Evolutionary conservation across 2,113 vertebrate genomes (phyloP).

Genomic region (Stigmatopora nigra): DNA sequence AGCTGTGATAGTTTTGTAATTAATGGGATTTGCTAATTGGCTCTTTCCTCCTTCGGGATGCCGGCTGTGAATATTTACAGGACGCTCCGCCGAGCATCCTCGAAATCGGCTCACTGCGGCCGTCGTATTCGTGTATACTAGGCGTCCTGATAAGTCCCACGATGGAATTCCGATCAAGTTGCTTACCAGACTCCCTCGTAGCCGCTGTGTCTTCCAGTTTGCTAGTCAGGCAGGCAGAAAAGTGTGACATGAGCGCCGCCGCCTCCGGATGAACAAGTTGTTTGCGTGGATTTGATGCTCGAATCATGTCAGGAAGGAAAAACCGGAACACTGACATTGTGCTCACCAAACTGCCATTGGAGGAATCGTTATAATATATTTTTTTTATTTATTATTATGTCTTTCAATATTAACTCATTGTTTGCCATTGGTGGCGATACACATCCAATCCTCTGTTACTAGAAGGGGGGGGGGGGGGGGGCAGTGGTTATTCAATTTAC

Average conservation of each 20-base stretch:
- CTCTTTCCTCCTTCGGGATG: conserved; percentile 50
- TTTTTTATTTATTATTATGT: too few species aligned
- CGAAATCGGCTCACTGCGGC: conserved; percentile 24
- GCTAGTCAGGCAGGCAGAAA: neutral
- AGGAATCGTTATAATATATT: too few species aligned
- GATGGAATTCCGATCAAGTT: conserved; percentile 48
- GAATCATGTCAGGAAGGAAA: neutral
- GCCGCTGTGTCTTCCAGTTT: neutral
- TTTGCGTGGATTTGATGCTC: neutral
- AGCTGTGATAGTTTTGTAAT: conserved; percentile 67
- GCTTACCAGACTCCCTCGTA: conserved; percentile 26
- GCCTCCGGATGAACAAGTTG: conserved; percentile 3
- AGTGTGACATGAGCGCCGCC: neutral
- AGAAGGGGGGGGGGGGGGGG: too few species aligned
- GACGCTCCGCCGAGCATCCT: conserved; percentile 47
- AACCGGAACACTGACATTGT: neutral
- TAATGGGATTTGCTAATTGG: conserved; percentile 72
- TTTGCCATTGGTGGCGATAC: too few species aligned
- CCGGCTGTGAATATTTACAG: conserved; percentile 55
- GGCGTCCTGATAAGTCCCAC: conserved; percentile 38
- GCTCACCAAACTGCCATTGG: neutral
- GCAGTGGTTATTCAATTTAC: too few species aligned
- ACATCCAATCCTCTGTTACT: too few species aligned
- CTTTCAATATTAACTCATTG: too few species aligned
- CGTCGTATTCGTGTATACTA: conserved; percentile 43